phyloP scores from a whole-genome alignment of 2,888 invertebrate genomes.

The Microctonus hyperodae region DNA sequence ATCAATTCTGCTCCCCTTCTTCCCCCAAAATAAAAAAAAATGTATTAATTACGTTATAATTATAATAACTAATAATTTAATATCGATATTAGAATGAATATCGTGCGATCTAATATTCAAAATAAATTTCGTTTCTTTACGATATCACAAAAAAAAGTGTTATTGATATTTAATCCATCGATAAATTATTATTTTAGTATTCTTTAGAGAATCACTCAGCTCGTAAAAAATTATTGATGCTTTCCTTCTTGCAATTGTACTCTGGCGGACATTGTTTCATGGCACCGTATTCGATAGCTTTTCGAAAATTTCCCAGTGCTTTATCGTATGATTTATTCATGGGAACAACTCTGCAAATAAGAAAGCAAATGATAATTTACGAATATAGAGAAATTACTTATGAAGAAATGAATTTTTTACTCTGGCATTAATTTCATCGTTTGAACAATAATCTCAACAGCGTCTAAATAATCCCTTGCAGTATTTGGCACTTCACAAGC shows the following conservation, averaged over 20 bases:
- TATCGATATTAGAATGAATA: slow-evolving; percentile 6
- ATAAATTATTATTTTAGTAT: too few relatives aligned
- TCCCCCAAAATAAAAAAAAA: neutral
- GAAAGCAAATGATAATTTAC: slow-evolving; percentile 13
- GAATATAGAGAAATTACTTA: slow-evolving; percentile 10
- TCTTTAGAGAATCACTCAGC: slow-evolving; percentile 38
- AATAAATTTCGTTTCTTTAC: slow-evolving; percentile 16
- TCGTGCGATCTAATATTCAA: neutral
- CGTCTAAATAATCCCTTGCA: slow-evolving; percentile 77
- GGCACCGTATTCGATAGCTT: slow-evolving; percentile 73
- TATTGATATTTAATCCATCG: slow-evolving; percentile 1
- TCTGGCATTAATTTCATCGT: slow-evolving; percentile 74
- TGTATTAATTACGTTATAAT: neutral
- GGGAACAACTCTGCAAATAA: slow-evolving; percentile 64
- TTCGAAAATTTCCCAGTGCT: slow-evolving; percentile 70
- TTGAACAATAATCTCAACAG: slow-evolving; percentile 78
- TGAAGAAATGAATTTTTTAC: slow-evolving; percentile 63
- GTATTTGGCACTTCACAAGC: slow-evolving; percentile 78
- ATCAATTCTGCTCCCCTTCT: neutral
- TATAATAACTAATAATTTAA: slow-evolving; percentile 1
- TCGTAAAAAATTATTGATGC: slow-evolving; percentile 53
- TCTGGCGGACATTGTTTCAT: slow-evolving; percentile 57
- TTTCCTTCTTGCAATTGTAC: slow-evolving; percentile 58
- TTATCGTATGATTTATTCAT: slow-evolving; percentile 70
- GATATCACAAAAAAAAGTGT: neutral